Conservation (phyloP, 2,113 vertebrate genomes). For the Pelecanus crispus region DNA sequence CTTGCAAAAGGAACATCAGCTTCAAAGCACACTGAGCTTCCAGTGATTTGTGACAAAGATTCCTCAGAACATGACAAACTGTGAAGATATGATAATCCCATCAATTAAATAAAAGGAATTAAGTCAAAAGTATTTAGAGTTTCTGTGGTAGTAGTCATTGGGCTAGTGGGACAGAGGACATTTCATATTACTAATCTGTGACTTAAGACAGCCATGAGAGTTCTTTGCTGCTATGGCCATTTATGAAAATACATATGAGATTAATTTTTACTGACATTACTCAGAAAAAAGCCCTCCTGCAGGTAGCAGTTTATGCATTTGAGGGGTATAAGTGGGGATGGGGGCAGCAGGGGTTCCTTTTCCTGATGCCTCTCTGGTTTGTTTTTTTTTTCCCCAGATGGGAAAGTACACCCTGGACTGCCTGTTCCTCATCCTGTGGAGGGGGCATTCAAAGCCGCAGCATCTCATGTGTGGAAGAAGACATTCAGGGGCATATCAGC, state of each 20-base stretch:
- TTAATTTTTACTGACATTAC: neutral
- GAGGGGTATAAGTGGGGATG: accelerated
- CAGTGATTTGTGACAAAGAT: neutral
- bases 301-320: neutral
- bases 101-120: neutral
- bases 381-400: slow-evolving; percentile 76
- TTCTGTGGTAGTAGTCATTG: neutral
- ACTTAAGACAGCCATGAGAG: neutral
- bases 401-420: slow-evolving; percentile 96
- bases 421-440: slow-evolving; percentile 93
- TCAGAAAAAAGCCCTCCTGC: neutral
- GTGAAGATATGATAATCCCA: neutral
- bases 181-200: neutral
- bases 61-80: neutral
- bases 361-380: slow-evolving; percentile 9
- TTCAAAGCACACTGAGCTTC: neutral
- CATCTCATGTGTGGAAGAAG: slow-evolving; percentile 93
- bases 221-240: neutral
- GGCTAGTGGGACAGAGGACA: neutral
- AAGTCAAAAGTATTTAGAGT: neutral
- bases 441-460: slow-evolving; percentile 94
- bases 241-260: neutral
- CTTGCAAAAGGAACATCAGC: neutral
- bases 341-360: neutral
- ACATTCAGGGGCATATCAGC: slow-evolving; percentile 90